A percentile compares a stretch with the other conserved stretches of the same genome.
Conservation (phyloP, 2,888 invertebrate genomes). For the Nematopogon swammerdamellus region DNA sequence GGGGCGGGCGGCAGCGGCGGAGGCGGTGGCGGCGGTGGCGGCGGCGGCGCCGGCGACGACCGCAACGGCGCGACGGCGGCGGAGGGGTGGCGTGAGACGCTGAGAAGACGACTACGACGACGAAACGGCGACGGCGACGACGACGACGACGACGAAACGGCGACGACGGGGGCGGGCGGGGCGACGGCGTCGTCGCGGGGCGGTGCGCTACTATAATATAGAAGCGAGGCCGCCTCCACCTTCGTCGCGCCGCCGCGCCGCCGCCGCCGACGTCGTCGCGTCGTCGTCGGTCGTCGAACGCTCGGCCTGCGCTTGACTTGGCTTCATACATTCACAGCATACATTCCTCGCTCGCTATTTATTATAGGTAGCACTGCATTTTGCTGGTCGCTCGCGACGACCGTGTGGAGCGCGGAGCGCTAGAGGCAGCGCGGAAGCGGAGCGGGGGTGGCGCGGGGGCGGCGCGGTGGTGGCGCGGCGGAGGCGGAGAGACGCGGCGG, state of each 20-base stretch:
- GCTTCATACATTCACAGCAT: not conserved
- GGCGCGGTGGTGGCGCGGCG: too few relatives aligned
- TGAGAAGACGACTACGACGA: too few relatives aligned
- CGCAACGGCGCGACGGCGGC: slow-evolving; percentile 11
- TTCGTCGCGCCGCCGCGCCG: not conserved
- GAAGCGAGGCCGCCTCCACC: slow-evolving; percentile 9
- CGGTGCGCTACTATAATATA: slow-evolving; percentile 24
- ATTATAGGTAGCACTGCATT: too few relatives aligned
- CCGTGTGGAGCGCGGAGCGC: too few relatives aligned
- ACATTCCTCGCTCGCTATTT: not conserved
- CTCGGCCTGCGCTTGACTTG: not conserved
- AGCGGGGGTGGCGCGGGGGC: too few relatives aligned
- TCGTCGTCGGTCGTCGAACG: not conserved
- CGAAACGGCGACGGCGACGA: too few relatives aligned
- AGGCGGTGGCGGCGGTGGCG: slow-evolving; percentile 22
- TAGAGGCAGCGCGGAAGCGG: too few relatives aligned
- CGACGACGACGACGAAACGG: too few relatives aligned
- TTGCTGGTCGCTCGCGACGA: not conserved
- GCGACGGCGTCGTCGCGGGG: slow-evolving; percentile 7
- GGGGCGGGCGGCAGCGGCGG: slow-evolving; percentile 21
- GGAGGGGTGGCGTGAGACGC: slow-evolving; percentile 20
- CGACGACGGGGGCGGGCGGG: slow-evolving; percentile 21
- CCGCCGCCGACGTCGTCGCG: too few relatives aligned
- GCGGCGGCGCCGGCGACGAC: slow-evolving; percentile 17
- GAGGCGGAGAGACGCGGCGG: slow-evolving; percentile 33